phyloP scores from a whole-genome alignment of 2,797 vertebrate species.

The Coregonus sp. region DNA sequence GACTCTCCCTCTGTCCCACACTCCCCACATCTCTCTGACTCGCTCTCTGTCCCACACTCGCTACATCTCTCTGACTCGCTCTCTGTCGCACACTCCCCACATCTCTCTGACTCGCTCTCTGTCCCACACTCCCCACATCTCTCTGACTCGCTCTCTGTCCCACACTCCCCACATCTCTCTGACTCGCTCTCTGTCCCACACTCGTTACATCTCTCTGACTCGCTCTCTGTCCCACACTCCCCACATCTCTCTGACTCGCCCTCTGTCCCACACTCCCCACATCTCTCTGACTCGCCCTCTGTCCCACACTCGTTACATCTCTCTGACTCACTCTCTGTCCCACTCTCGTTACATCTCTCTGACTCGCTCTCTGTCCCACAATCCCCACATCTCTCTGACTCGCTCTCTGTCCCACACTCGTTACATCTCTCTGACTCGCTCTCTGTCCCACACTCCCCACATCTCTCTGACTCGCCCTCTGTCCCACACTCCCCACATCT shows the following conservation, averaged over 20 bases:
- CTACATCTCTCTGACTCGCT: too few relatives aligned
- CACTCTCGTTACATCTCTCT: neutral
- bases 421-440: neutral
- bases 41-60: too few relatives aligned
- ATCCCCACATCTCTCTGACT: neutral
- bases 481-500: neutral
- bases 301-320: neutral
- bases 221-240: neutral
- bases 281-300: neutral
- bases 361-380: neutral
- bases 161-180: neutral
- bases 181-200: neutral
- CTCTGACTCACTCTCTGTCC: neutral
- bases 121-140: too few relatives aligned
- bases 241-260: neutral
- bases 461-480: neutral
- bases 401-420: neutral
- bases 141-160: too few relatives aligned
- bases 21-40: too few relatives aligned
- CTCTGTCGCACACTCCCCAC: too few relatives aligned
- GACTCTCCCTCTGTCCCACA: neutral
- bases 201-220: neutral
- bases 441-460: neutral
- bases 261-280: neutral
- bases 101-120: too few relatives aligned